phyloP scores from a whole-genome alignment of 2,888 invertebrate genomes.

The Lasioglossum vierecki region DNA sequence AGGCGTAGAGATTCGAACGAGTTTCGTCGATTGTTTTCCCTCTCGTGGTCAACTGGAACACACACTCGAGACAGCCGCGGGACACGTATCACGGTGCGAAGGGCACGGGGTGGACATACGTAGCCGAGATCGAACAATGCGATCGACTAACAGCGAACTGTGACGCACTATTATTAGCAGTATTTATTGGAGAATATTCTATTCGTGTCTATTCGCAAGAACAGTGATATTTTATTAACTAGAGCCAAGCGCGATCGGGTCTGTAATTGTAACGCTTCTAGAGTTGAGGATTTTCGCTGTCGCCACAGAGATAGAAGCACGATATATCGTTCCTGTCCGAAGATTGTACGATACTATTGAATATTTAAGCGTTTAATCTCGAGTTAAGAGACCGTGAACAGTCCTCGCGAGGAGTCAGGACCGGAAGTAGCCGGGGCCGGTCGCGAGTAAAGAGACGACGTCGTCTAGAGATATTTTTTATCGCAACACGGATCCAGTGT shows the following conservation, averaged over 20 bases:
- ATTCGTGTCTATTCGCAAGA: constrained; percentile 67
- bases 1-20: constrained; percentile 2
- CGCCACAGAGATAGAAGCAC: constrained; percentile 17
- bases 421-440: background rate
- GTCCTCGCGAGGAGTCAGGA: background rate
- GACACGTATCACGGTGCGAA: background rate
- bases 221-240: constrained; percentile 78
- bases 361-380: constrained; percentile 39
- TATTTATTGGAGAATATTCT: constrained; percentile 78
- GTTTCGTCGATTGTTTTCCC: background rate
- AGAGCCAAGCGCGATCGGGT: constrained; percentile 66
- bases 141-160: constrained; percentile 75
- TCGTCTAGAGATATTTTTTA: constrained; percentile 39
- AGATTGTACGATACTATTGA: constrained; percentile 33
- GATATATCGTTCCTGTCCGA: constrained; percentile 33
- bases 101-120: background rate
- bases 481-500: constrained; percentile 16
- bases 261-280: constrained; percentile 74
- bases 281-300: constrained; percentile 38
- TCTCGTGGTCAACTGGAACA: background rate
- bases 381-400: constrained; percentile 7
- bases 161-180: constrained; percentile 80
- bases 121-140: background rate
- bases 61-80: background rate
- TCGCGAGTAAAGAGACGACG: constrained; percentile 6